These are phyloP conservation scores for Pseudanteris insignis DNA, from an alignment of 2,888 invertebrate species.

Conservation along the genomic window DNA sequence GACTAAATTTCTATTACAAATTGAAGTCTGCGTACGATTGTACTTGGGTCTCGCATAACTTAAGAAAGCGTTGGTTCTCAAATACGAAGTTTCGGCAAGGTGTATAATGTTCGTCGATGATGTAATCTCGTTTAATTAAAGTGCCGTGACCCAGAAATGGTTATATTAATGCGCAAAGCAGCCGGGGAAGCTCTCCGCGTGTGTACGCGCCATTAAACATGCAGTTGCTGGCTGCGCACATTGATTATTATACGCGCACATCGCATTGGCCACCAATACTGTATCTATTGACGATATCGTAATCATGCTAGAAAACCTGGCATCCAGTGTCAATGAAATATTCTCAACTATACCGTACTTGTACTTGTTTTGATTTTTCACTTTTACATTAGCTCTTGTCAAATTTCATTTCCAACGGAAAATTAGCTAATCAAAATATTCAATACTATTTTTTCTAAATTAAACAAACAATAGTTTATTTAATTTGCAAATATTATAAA, in stretches of 20 bases:
- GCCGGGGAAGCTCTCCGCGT: conserved; percentile 29
- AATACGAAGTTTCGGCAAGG: conserved; percentile 40
- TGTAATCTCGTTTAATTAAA: conserved; percentile 57
- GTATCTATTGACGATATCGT: not conserved
- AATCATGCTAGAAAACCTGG: conserved; percentile 25
- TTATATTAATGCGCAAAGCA: conserved; percentile 52
- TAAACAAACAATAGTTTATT: no score
- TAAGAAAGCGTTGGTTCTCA: conserved; percentile 25
- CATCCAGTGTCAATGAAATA: conserved; percentile 38
- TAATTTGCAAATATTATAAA: no score
- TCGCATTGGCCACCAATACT: conserved; percentile 13
- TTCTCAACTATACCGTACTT: conserved; percentile 11
- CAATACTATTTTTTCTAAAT: no score
- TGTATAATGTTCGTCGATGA: conserved; percentile 51
- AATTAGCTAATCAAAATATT: no score
- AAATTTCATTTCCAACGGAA: no score
- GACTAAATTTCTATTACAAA: conserved; percentile 5
- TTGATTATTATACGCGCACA: conserved; percentile 38
- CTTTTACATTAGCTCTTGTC: no score
- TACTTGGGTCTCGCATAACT: conserved; percentile 22
- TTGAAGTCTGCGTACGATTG: conserved; percentile 15
- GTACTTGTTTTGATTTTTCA: no score
- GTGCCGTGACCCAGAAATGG: conserved; percentile 54
- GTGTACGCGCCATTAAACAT: conserved; percentile 44
- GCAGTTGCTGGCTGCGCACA: conserved; percentile 42